Evolutionary conservation across 2,888 invertebrate genomes (phyloP).

Genomic region (Ligdia adustata): DNA sequence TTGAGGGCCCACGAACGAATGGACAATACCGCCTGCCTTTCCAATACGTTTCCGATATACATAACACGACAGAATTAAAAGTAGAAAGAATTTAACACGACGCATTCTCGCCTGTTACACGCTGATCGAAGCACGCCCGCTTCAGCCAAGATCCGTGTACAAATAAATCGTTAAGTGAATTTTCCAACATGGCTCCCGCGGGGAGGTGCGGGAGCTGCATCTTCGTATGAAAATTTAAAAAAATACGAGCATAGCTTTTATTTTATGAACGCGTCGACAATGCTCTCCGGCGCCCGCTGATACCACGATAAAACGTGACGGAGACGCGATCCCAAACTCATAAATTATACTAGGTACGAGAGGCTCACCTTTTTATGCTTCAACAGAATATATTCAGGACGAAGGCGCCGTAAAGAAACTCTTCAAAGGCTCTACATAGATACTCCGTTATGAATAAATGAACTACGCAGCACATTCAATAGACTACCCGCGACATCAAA

Average conservation of each 20-base stretch:
- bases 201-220: slow-evolving; percentile 58
- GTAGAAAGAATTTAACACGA: slow-evolving; percentile 54
- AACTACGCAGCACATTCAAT: slow-evolving; percentile 53
- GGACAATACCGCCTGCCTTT: slow-evolving; percentile 56
- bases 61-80: slow-evolving; percentile 45
- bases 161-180: slow-evolving; percentile 76
- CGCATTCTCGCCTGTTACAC: slow-evolving; percentile 53
- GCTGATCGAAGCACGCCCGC: slow-evolving; percentile 53
- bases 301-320: slow-evolving; percentile 46
- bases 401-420: slow-evolving; percentile 22
- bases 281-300: slow-evolving; percentile 43
- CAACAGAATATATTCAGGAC: slow-evolving; percentile 28
- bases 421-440: slow-evolving; percentile 30
- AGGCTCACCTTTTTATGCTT: slow-evolving; percentile 27
- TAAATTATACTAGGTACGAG: slow-evolving; percentile 43
- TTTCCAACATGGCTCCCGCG: slow-evolving; percentile 78
- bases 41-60: slow-evolving; percentile 31
- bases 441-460: slow-evolving; percentile 52
- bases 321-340: slow-evolving; percentile 46
- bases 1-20: slow-evolving; percentile 62
- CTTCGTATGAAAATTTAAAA: slow-evolving; percentile 69
- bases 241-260: slow-evolving; percentile 58
- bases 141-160: slow-evolving; percentile 59
- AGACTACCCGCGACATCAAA: slow-evolving; percentile 60
- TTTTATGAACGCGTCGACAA: slow-evolving; percentile 59